Conservation (phyloP, 2,797 vertebrate genomes). For the Pipistrellus pygmaeus region DNA sequence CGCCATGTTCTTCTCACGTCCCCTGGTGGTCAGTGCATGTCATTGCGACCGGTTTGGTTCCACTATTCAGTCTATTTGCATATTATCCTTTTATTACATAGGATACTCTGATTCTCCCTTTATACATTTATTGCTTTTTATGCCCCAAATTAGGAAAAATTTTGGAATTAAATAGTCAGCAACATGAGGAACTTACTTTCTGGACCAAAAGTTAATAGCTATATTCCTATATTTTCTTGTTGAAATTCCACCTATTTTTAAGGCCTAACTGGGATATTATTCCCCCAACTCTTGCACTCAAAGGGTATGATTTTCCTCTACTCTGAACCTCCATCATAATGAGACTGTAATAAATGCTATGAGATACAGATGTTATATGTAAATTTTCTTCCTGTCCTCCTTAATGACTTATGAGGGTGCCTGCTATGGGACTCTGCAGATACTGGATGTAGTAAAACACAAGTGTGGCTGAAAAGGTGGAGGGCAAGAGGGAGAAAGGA, state of each 20-base stretch:
- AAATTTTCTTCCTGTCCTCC: not conserved
- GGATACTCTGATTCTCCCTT: slow-evolving; percentile 30
- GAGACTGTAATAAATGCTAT: not conserved
- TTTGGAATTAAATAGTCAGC: not conserved
- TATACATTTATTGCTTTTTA: slow-evolving; percentile 36
- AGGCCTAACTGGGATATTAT: not conserved
- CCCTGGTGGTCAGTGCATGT: no score
- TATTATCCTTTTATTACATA: no score
- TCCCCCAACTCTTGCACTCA: not conserved
- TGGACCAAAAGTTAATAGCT: slow-evolving; percentile 18
- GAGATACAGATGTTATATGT: slow-evolving; percentile 36
- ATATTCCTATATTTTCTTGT: slow-evolving; percentile 24
- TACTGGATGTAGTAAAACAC: slow-evolving; percentile 36
- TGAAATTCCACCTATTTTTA: slow-evolving; percentile 47
- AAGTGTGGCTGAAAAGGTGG: not conserved
- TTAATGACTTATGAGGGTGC: slow-evolving; percentile 7
- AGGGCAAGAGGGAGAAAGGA: not conserved
- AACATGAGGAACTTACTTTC: slow-evolving; percentile 24
- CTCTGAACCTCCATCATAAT: not conserved
- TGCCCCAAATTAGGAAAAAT: not conserved
- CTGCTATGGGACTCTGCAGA: not conserved
- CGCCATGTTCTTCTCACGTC: no score
- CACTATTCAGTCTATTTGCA: no score
- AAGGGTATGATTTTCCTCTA: slow-evolving; percentile 42
- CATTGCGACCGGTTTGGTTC: no score